Base-by-base conservation (phyloP, 2,113 vertebrate species). In the Vidua macroura region DNA sequence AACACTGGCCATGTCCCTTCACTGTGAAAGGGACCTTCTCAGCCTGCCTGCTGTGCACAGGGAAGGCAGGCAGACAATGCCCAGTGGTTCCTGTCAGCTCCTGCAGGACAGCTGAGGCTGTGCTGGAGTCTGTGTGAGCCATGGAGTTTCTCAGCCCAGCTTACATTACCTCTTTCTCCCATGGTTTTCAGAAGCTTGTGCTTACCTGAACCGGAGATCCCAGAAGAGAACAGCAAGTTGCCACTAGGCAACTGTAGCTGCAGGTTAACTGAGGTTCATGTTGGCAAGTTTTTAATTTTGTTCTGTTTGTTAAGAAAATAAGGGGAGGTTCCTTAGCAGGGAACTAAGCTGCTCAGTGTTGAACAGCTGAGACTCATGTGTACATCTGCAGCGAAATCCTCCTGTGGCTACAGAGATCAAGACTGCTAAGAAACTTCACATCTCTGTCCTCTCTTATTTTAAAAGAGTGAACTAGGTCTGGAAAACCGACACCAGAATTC, bases 401-500 rank as follows among this genome's bases (percentile, higher is more conserved):
- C 51, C 35, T 59, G 21, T 46, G 59, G 22, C 72, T 58, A 70
- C 1, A 79, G 53, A 74, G 55, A 77, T 51, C 51, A 28, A 21
- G 20, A 46, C 13, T 56, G 22, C 53, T 53, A 28, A 53, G 37
- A 37, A 69, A 51, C 33, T 80, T 58, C 23, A 91, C 8, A 27
- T 24, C 63, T 49, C 58, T 75, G 17, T 41, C 10, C 63, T 77
- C 41, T 83, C 43, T 67, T 64, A 86, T 8, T 80, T 58, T 28
- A 21, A 14, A 55, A 74, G 22, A 66, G 27, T 21, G 37, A 70
- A 31, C 33, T 23, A 67, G 30, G 35, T 49, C 33, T 55, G 48
- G 25, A 37, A 30, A 92, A 55, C 0, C 0, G 0, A 46, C 1
- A 0, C 52, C 77, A 68, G 43, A 92, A 70, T 33, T 74, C 31